Base-by-base conservation (phyloP, 2,797 vertebrate genomes). In the Gephyroberyx darwinii region DNA sequence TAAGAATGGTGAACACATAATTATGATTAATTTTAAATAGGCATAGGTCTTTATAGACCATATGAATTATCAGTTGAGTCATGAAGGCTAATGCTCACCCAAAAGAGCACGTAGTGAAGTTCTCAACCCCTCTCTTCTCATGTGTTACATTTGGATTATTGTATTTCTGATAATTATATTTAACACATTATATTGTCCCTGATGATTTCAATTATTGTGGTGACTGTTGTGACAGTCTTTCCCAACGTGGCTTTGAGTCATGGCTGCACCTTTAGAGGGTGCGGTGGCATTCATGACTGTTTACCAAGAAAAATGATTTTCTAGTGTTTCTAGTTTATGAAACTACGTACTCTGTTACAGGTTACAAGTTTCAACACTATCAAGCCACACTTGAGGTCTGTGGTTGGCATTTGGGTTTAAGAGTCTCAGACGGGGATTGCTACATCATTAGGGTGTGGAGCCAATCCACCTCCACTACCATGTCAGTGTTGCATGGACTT, bases 381-480 rank as follows among this genome's bases (percentile, higher is more conserved):
- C 39, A 41, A 12, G 10, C 39, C 12, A 13, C 39, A 41, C 39
- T 41, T 41, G 39, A 41, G 39, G 39, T 41, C 12, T 41, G 39
- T 41, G 39, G 39, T 41, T 41, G 39, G 13, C 39, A 41, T 12
- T 48, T 48, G 45, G 16, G 4, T 48, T n/a, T 48, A 48, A 48
- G n/a, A 5, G n/a, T 5, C 10, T 48, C 45, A 48, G 16, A 48
- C 45, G 5, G 45, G 45, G n/a, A n/a, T 7, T 48, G 5, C 45
- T 48, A 48, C 45, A 17, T 48, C 45, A n/a, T 48, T 14, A 54
- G 52, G 52, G 22, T 54, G 52, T 54, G 45, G 45, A 48, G 16
- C 17, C 1, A 48, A 48, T 4, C 45, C 45, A 48, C 16, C 17
- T 48, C 17, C 2, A 8, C 12, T 14, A 17, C 16, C 16, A 7